Evolutionary conservation across 2,113 vertebrate species (phyloP).

Genomic region (Eidolon helvum): DNA sequence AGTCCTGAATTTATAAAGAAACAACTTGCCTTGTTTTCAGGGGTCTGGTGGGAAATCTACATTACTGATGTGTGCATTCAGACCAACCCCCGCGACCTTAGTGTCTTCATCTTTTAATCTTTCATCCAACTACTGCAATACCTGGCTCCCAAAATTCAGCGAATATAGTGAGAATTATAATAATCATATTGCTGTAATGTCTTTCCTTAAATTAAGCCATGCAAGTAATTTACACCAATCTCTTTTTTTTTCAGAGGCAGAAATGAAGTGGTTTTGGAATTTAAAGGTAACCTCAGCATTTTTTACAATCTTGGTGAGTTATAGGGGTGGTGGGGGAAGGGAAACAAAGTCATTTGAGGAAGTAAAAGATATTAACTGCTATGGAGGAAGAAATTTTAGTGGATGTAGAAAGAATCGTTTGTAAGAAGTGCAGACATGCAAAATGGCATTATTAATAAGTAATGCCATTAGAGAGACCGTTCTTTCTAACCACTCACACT

Average conservation of each 20-base stretch:
- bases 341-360: background rate
- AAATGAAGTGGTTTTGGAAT: conserved; percentile 5
- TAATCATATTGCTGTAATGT: background rate
- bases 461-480: background rate
- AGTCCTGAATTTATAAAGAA: background rate
- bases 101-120: conserved; percentile 62
- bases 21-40: background rate
- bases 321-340: background rate
- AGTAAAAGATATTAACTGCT: background rate
- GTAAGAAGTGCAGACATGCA: conserved; percentile 42
- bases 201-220: conserved; percentile 25
- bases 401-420: background rate
- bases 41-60: conserved; percentile 42
- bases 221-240: background rate
- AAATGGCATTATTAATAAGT: conserved; percentile 46
- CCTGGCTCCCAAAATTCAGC: conserved; percentile 68
- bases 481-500: background rate
- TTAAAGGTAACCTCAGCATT: background rate
- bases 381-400: background rate
- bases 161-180: background rate
- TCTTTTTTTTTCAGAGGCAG: background rate
- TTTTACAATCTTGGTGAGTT: background rate
- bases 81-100: conserved; percentile 29
- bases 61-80: conserved; percentile 43
- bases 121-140: conserved; percentile 70